A percentile compares a stretch with the other conserved stretches of the same genome.
Evolutionary conservation across 1,140 invertebrate species (phyloP).

Genomic region (Calliopsis andreniformis): DNA sequence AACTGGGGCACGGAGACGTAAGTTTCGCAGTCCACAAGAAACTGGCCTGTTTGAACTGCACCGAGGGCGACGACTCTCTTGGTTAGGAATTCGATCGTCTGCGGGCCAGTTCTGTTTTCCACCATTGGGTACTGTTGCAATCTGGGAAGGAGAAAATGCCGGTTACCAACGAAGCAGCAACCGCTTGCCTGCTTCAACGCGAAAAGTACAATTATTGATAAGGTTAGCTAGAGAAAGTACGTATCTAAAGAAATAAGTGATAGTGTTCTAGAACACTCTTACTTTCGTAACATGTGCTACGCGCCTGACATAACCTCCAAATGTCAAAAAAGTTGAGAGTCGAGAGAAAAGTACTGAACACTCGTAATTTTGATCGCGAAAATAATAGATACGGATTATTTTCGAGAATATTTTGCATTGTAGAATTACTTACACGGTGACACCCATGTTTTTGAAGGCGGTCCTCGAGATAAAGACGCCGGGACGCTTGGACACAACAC

Average conservation of each 20-base stretch:
- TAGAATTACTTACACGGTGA: constrained; percentile 64
- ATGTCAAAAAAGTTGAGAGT: not conserved
- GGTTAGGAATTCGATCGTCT: constrained; percentile 92
- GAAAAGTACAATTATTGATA: too few relatives aligned
- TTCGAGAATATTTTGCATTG: not conserved
- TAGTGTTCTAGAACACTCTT: not conserved
- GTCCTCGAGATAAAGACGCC: not conserved
- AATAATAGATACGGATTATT: not conserved
- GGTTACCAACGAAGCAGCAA: not conserved
- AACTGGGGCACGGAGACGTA: constrained; percentile 90
- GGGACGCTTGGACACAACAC: not conserved
- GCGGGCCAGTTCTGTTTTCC: constrained; percentile 92
- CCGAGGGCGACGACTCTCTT: constrained; percentile 93
- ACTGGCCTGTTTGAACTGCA: constrained; percentile 92
- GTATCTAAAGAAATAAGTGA: not conserved
- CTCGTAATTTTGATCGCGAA: not conserved
- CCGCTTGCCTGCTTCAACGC: not conserved
- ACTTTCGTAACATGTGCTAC: constrained; percentile 3
- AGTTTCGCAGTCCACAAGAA: constrained; percentile 97
- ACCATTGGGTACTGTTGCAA: constrained; percentile 92
- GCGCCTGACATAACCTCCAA: constrained; percentile 61
- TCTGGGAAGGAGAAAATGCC: constrained; percentile 59
- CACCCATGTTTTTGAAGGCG: constrained; percentile 54
- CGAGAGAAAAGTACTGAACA: constrained; percentile 49
- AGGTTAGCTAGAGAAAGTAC: not conserved